Percentiles rank a stretch among this genome's conserved stretches.
These are phyloP conservation scores for Ecliptopera silaceata DNA, from an alignment of 2,888 invertebrate species.

Conservation along the genomic window DNA sequence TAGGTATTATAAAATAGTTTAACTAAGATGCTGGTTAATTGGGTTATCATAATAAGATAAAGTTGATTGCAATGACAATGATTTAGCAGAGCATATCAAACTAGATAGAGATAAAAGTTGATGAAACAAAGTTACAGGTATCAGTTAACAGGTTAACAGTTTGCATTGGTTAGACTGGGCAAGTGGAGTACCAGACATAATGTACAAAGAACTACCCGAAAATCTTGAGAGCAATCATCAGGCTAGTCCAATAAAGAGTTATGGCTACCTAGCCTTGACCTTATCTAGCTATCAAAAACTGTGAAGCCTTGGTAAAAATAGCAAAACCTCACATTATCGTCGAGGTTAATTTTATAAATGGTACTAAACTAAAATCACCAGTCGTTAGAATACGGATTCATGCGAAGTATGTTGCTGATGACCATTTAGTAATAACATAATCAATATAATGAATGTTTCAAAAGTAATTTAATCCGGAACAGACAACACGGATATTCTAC, in stretches of 20 bases:
- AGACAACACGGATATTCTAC: too few relatives aligned
- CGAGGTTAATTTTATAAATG: slow-evolving; percentile 24
- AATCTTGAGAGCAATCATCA: neutral
- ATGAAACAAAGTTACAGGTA: neutral
- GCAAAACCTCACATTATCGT: slow-evolving; percentile 22
- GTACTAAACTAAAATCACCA: slow-evolving; percentile 15
- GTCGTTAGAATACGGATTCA: slow-evolving; percentile 17
- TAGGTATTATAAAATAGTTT: slow-evolving; percentile 1
- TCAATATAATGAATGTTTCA: neutral
- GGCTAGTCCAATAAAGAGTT: slow-evolving; percentile 11
- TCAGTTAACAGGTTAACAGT: neutral
- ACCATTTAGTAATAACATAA: too few relatives aligned
- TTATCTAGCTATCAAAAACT: slow-evolving; percentile 16
- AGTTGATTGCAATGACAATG: neutral
- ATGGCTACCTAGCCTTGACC: slow-evolving; percentile 20
- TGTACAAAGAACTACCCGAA: neutral
- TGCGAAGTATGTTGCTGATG: slow-evolving; percentile 1
- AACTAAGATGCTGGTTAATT: slow-evolving; percentile 3
- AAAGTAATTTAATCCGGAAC: too few relatives aligned
- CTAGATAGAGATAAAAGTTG: neutral
- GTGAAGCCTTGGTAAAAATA: slow-evolving; percentile 23
- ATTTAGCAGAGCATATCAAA: neutral
- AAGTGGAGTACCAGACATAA: too few relatives aligned
- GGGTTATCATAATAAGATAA: slow-evolving; percentile 15
- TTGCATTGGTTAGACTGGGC: neutral